Conservation (phyloP, 2,113 vertebrate species). For the Bufo gargarizans region DNA sequence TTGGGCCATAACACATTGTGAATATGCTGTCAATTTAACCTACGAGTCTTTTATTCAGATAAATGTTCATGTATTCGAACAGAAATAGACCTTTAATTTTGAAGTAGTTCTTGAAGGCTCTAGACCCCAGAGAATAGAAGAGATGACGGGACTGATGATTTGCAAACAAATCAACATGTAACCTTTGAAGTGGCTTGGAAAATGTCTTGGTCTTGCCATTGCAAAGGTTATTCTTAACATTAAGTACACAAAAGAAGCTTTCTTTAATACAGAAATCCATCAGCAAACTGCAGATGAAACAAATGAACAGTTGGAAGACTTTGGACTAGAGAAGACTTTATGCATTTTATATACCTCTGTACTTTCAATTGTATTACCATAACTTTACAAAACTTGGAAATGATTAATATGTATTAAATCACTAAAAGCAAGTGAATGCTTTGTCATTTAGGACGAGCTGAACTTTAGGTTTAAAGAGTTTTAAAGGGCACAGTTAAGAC, state of each 20-base stretch:
- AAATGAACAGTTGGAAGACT: not conserved
- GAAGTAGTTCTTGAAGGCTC: not conserved
- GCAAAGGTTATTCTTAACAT: slow-evolving; percentile 2
- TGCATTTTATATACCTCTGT: not conserved
- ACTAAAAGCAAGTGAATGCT: not conserved
- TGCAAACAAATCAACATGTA: slow-evolving; percentile 11
- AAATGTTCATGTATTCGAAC: not conserved
- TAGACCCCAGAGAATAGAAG: not conserved
- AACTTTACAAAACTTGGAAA: not conserved
- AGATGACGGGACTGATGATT: not conserved
- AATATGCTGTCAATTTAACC: not conserved
- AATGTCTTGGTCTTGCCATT: not conserved
- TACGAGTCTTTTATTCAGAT: not conserved
- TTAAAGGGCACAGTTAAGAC: no score
- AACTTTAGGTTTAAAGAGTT: not conserved
- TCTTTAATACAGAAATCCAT: not conserved
- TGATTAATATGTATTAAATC: not conserved
- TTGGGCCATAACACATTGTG: not conserved
- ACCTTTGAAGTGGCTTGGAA: not conserved
- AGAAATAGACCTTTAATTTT: not conserved
- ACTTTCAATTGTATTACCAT: not conserved
- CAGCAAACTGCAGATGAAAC: not conserved
- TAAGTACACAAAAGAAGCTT: not conserved
- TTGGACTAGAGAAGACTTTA: not conserved
- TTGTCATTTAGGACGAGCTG: not conserved